Percentiles rank a stretch among this genome's conserved stretches.
phyloP scores from a whole-genome alignment of 2,797 vertebrate species.

The Perodicticus potto region DNA sequence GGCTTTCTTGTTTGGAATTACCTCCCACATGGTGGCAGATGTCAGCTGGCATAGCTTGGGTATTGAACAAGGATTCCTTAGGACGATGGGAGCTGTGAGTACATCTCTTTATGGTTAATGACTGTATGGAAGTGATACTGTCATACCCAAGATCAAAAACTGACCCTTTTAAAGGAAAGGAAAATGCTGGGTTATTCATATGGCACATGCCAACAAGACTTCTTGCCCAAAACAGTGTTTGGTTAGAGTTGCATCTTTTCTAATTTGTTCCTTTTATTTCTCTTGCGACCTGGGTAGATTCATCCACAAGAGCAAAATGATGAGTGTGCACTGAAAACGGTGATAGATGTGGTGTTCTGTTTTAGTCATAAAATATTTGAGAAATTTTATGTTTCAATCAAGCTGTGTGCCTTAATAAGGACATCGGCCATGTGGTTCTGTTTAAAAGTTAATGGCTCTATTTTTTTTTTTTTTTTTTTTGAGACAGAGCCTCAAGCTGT shows the following conservation, averaged over 20 bases:
- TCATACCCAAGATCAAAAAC: not conserved
- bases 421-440: not conserved
- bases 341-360: fast-evolving
- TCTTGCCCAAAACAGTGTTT: not conserved
- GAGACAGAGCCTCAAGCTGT: no score
- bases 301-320: not conserved
- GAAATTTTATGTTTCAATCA: not conserved
- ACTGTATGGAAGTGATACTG: fast-evolving
- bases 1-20: slow-evolving; percentile 90
- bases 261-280: not conserved
- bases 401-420: not conserved
- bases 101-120: not conserved
- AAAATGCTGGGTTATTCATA: not conserved
- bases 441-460: not conserved
- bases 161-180: not conserved
- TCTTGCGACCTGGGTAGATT: not conserved
- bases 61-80: slow-evolving; percentile 89
- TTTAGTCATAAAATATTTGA: not conserved
- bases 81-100: slow-evolving; percentile 89
- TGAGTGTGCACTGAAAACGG: no score
- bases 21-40: slow-evolving; percentile 90
- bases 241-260: not conserved
- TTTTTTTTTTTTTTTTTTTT: not conserved
- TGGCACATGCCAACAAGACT: not conserved
- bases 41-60: slow-evolving; percentile 90